phyloP scores from a whole-genome alignment of 2,797 vertebrate genomes.

The Eulemur rubriventer region DNA sequence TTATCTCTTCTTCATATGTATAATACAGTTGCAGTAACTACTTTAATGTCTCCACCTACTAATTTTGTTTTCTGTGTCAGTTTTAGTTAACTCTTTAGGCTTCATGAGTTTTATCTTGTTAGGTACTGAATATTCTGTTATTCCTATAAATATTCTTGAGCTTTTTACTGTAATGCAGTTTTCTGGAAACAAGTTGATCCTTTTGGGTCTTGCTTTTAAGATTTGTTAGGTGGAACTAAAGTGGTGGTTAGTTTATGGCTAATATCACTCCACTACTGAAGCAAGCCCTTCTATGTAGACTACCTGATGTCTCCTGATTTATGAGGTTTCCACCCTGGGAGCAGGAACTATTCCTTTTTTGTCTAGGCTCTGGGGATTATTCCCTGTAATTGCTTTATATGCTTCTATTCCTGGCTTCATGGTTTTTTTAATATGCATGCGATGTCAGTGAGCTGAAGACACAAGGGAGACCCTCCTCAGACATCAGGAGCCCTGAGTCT shows the following conservation, averaged over 20 bases:
- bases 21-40: background rate
- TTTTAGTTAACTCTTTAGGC: background rate
- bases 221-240: background rate
- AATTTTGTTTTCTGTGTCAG: background rate
- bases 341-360: background rate
- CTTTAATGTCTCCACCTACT: background rate
- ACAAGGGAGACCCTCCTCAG: background rate
- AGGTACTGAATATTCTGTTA: background rate
- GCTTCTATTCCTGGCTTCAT: background rate
- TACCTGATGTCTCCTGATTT: background rate
- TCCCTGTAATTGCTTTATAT: background rate
- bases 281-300: background rate
- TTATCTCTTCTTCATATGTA: background rate
- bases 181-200: background rate
- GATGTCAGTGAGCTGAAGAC: background rate
- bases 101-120: background rate
- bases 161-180: background rate
- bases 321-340: background rate
- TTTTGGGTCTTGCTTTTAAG: background rate
- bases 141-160: background rate
- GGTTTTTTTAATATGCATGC: background rate
- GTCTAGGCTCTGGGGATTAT: background rate
- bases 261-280: background rate
- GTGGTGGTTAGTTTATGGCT: background rate
- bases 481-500: background rate